Evolutionary conservation across 2,113 vertebrate genomes (phyloP).

Genomic region (human (Homo sapiens)): DNA sequence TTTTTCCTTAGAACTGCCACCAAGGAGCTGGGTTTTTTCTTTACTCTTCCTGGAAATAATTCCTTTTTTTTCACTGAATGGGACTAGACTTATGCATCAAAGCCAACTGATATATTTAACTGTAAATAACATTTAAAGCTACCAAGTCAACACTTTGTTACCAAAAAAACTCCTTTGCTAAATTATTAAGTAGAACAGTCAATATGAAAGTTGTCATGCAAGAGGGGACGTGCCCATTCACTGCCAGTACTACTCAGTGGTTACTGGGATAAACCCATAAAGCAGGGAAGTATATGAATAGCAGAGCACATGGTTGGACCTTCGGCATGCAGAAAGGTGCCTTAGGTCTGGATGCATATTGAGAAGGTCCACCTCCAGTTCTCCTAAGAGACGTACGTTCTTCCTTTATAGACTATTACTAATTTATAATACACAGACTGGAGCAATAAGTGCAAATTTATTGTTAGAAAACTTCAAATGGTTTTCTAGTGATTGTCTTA

Average conservation of each 20-base stretch:
- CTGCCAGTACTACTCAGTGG: neutral
- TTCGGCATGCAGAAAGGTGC: neutral
- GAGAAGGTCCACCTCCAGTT: neutral
- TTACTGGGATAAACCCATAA: neutral
- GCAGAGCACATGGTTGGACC: neutral
- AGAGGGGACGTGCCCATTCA: neutral
- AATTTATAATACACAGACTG: neutral
- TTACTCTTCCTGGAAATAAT: neutral
- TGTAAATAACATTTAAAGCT: neutral
- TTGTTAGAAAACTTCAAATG: neutral
- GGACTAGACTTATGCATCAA: slow-evolving; percentile 1
- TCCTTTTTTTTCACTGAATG: neutral
- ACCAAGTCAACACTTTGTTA: neutral
- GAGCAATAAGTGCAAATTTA: neutral
- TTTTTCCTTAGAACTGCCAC: slow-evolving; percentile 16
- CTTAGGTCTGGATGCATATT: neutral
- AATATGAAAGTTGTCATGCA: neutral
- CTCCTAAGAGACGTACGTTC: neutral
- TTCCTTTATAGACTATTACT: neutral
- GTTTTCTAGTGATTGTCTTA: neutral
- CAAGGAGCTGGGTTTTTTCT: neutral
- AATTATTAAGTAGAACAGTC: neutral
- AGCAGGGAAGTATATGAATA: neutral
- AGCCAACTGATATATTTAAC: neutral
- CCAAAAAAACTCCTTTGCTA: neutral